phyloP scores from a whole-genome alignment of 2,888 invertebrate species.

The Spisula subtruncata region DNA sequence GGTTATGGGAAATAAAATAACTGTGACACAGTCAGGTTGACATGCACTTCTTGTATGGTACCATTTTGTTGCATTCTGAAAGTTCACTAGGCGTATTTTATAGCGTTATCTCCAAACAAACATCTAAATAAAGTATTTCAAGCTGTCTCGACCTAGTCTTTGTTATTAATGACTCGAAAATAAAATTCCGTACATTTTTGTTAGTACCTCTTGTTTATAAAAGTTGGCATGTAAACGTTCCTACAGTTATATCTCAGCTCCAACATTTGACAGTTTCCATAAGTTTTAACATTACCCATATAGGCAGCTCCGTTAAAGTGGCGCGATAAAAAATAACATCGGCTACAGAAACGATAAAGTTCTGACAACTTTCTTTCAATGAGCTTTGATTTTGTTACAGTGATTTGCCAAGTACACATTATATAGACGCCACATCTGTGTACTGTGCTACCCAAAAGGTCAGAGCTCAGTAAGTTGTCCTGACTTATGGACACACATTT shows the following conservation, averaged over 20 bases:
- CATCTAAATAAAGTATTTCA: too few relatives aligned
- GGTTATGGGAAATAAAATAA: too few relatives aligned
- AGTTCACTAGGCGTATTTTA: too few relatives aligned
- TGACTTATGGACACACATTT: too few relatives aligned
- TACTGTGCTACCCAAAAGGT: too few relatives aligned
- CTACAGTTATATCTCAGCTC: background rate
- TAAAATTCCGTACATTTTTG: background rate
- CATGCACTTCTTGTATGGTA: too few relatives aligned
- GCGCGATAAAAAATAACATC: slow-evolving; percentile 9
- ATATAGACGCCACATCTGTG: background rate
- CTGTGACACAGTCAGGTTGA: too few relatives aligned
- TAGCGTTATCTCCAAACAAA: too few relatives aligned
- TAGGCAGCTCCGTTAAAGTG: slow-evolving; percentile 4
- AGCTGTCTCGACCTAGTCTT: too few relatives aligned
- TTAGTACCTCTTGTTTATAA: background rate
- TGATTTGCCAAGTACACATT: background rate
- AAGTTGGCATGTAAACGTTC: slow-evolving; percentile 4
- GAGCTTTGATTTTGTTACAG: slow-evolving; percentile 1
- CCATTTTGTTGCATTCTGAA: too few relatives aligned
- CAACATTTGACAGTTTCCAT: slow-evolving; percentile 24
- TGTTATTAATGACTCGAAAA: too few relatives aligned
- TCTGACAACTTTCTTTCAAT: slow-evolving; percentile 11
- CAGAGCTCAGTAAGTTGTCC: too few relatives aligned
- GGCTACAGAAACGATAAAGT: background rate
- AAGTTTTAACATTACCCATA: slow-evolving; percentile 6